Evolutionary conservation across 2,888 invertebrate genomes (phyloP).

Genomic region (Malacosoma neustria): DNA sequence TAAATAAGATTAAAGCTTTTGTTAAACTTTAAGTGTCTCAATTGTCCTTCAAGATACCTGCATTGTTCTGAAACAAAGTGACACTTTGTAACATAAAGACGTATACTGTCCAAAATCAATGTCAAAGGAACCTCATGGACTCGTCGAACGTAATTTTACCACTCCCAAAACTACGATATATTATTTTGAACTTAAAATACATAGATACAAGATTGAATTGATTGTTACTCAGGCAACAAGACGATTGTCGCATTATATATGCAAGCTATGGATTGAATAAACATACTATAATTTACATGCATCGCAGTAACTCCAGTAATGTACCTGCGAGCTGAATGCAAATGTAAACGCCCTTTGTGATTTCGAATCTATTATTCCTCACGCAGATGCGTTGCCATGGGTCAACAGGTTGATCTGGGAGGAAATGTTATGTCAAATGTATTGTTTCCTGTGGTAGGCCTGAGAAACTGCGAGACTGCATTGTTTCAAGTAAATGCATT

Average conservation of each 20-base stretch:
- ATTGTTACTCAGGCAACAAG: conserved; percentile 27
- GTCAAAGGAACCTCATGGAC: conserved; percentile 51
- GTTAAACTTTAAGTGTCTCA: conserved; percentile 14
- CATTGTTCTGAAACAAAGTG: conserved; percentile 22
- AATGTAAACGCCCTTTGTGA: conserved; percentile 51
- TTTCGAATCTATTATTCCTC: conserved; percentile 31
- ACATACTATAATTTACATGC: conserved; percentile 69
- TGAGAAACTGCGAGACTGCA: no score
- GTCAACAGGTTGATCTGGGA: conserved; percentile 12
- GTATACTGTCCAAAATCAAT: conserved; percentile 54
- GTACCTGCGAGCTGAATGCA: conserved; percentile 60
- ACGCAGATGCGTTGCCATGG: conserved; percentile 30
- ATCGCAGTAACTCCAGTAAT: conserved; percentile 67
- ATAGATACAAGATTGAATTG: conserved; percentile 40
- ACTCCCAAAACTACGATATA: not conserved
- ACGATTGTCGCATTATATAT: conserved; percentile 50
- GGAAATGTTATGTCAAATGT: not conserved
- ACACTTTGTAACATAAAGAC: conserved; percentile 40
- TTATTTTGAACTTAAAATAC: no score
- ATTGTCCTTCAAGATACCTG: conserved; percentile 27
- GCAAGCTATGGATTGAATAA: conserved; percentile 66
- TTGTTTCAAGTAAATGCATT: no score
- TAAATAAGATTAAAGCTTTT: conserved; percentile 2
- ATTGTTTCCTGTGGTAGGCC: not conserved
- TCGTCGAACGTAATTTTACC: no score